Evolutionary conservation across 2,888 invertebrate species (phyloP), one percentile per base, ranked within the genome.

Genomic region (Perizoma flavofasciatum): DNA sequence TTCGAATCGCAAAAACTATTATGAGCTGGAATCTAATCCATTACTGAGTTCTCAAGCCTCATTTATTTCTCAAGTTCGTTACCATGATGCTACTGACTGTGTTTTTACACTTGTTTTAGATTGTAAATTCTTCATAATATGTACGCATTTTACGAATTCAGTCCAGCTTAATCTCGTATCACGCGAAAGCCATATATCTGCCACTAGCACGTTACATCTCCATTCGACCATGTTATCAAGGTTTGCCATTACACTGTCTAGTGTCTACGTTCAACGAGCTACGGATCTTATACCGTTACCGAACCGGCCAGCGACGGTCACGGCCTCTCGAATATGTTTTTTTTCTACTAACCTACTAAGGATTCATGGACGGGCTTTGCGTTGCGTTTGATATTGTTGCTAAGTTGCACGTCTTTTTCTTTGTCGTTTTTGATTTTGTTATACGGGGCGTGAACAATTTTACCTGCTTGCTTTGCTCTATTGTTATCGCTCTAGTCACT

Each of bases 291-390:
- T 83, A 85, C 87, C 86, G 88, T 86, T 87, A 85, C 66, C 66
- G 67, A 72, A 73, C 72, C 70, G 73, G 69, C 74, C 70, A 62
- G 69, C 71, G 68, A 71, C 77, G 83, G 83, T 84, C 79, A 81
- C 78, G 81, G 80, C 79, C 74, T 74, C 76, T 74, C 51, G 44
- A 71, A 73, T 69, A 62, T 73, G 73, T 78, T 82, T 82, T 82
- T 37, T 81, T 74, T 75, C 77, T 74, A 72, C 74, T 83, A 83
- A 85, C 85, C 85, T 79, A 86, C 83, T 82, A 74, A 82, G 73
- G 69, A 76, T 70, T 75, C 70, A 70, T 75, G 75, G 70, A 81
- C 83, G 73, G 74, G 80, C 81, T 72, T 78, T 67, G 69, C 65
- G 62, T 64, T 22, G 48, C 44, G 37, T 22, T 48, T 35, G 33